Evolutionary conservation across 2,797 vertebrate species (phyloP).

Genomic region (Arremon brunneinucha): DNA sequence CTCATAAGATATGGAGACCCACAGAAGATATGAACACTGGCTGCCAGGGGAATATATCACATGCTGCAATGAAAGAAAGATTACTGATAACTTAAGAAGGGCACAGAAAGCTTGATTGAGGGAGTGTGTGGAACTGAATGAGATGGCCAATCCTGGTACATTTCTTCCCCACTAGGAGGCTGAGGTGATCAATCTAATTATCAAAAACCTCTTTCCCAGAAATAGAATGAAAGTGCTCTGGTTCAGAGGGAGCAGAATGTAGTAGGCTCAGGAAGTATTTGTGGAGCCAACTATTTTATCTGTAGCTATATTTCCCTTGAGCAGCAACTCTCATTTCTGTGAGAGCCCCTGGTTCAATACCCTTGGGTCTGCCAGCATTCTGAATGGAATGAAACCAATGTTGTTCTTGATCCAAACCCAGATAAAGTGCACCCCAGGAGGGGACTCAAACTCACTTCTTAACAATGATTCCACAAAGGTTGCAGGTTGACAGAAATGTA

Average conservation of each 20-base stretch:
- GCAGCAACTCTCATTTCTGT: not conserved
- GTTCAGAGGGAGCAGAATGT: not conserved
- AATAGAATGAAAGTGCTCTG: not conserved
- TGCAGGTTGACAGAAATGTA: not conserved
- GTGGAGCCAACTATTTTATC: not conserved
- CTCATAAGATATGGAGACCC: not conserved
- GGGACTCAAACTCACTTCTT: not conserved
- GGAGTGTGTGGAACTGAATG: not conserved
- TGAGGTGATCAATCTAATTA: slow-evolving; percentile 28
- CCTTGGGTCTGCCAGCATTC: not conserved
- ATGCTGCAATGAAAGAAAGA: not conserved
- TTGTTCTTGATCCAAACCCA: not conserved
- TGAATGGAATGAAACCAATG: not conserved
- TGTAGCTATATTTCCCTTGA: not conserved
- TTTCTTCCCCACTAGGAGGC: not conserved
- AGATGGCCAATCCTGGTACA: not conserved
- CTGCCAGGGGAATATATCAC: not conserved
- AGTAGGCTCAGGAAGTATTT: not conserved
- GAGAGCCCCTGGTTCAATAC: not conserved
- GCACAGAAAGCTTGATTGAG: not conserved
- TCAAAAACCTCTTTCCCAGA: slow-evolving; percentile 11
- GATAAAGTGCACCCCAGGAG: not conserved
- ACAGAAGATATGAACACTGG: not conserved
- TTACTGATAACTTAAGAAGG: not conserved
- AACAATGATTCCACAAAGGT: not conserved